Evolutionary conservation across 2,797 vertebrate genomes (phyloP).

Genomic region (Cygnus olor): DNA sequence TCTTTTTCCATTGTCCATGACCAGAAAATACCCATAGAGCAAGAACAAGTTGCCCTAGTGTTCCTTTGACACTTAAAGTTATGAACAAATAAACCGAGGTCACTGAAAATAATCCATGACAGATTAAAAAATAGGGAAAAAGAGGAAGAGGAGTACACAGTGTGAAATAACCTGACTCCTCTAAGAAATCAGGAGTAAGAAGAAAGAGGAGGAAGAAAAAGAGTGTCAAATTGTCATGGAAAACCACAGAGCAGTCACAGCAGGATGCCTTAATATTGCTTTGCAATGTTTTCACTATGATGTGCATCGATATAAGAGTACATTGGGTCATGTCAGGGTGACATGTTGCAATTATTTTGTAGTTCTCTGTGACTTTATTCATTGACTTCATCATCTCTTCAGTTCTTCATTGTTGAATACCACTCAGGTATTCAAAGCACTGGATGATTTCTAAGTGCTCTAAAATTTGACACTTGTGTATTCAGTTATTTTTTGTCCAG

Average conservation of each 20-base stretch:
- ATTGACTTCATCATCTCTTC: neutral
- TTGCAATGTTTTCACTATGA: neutral
- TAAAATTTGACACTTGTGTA: neutral
- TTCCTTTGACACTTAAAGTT: neutral
- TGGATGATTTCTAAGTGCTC: neutral
- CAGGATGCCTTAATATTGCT: neutral
- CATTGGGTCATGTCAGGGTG: neutral
- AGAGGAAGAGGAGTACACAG: neutral
- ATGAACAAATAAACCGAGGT: neutral
- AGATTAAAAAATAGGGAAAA: neutral
- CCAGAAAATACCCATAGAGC: neutral
- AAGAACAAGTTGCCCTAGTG: neutral
- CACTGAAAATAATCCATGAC: neutral
- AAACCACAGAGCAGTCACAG: neutral
- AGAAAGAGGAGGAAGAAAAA: neutral
- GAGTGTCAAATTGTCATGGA: neutral
- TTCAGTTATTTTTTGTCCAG: conserved; percentile 7
- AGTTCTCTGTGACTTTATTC: neutral
- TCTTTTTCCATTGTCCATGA: neutral
- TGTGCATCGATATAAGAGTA: neutral
- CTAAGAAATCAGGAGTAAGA: neutral
- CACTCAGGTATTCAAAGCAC: neutral
- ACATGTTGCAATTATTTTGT: neutral
- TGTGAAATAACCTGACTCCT: neutral
- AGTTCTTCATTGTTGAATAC: neutral